A percentile compares a stretch with the other conserved stretches of the same genome.
Conservation (phyloP, 2,797 vertebrate species). For the Paratrypauchen microcephalus region DNA sequence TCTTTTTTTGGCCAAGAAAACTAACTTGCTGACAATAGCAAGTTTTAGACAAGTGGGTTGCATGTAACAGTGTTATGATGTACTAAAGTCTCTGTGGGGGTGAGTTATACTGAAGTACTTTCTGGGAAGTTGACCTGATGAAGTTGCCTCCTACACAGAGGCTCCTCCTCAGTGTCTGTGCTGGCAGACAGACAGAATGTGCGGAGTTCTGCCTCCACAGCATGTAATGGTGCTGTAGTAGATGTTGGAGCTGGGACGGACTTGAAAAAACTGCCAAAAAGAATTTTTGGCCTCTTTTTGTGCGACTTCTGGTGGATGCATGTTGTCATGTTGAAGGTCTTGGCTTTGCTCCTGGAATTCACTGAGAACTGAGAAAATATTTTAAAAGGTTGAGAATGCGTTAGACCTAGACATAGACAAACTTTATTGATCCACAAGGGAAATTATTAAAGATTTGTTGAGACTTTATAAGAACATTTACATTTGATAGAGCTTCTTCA, state of each 20-base stretch:
- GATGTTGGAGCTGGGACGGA: neutral
- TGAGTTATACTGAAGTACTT: neutral
- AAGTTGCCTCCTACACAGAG: neutral
- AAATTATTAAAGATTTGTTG: too few relatives aligned
- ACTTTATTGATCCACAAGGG: too few relatives aligned
- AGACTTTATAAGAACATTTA: too few relatives aligned
- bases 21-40: too few relatives aligned
- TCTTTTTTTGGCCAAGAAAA: too few relatives aligned
- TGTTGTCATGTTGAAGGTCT: neutral
- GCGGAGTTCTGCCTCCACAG: neutral
- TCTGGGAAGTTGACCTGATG: neutral
- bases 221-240: neutral
- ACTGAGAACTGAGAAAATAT: neutral
- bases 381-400: too few relatives aligned
- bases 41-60: neutral
- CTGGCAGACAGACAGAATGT: neutral
- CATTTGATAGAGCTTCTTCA: too few relatives aligned
- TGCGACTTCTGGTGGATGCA: neutral
- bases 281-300: neutral
- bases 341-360: neutral
- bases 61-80: neutral
- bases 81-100: neutral
- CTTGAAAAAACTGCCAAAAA: neutral
- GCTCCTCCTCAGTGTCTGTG: neutral
- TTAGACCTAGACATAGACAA: too few relatives aligned